phyloP scores from a whole-genome alignment of 2,888 invertebrate species.

The Matsumyia berberina region DNA sequence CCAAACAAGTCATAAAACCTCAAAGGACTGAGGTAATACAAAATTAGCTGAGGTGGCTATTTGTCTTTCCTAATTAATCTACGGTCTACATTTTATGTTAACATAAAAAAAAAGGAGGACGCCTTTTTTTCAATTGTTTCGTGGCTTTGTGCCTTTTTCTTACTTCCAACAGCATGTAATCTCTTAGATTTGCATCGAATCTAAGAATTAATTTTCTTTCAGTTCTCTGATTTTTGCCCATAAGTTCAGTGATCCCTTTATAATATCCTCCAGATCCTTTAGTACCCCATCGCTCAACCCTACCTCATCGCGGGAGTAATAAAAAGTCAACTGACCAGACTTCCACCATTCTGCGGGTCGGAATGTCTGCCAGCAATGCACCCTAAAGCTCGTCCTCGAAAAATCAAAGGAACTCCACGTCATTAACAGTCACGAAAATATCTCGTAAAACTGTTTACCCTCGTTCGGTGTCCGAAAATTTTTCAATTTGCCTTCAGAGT shows the following conservation, averaged over 20 bases:
- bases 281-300: not conserved
- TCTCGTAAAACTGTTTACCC: slow-evolving; percentile 46
- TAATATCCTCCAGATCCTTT: not conserved
- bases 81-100: too few relatives aligned
- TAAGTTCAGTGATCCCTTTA: slow-evolving; percentile 1
- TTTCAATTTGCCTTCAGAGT: slow-evolving; percentile 15
- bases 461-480: slow-evolving; percentile 26
- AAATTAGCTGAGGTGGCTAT: too few relatives aligned
- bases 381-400: slow-evolving; percentile 14
- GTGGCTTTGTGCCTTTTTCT: too few relatives aligned
- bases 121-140: too few relatives aligned
- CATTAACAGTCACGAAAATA: slow-evolving; percentile 47
- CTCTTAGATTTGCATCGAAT: not conserved
- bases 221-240: not conserved
- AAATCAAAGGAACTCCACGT: slow-evolving; percentile 45
- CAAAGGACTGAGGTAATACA: too few relatives aligned
- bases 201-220: slow-evolving; percentile 8
- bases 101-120: too few relatives aligned
- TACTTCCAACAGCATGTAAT: not conserved
- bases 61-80: too few relatives aligned
- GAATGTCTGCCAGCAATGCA: not conserved
- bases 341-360: not conserved
- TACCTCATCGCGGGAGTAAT: not conserved
- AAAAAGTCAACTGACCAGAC: slow-evolving; percentile 17
- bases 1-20: too few relatives aligned